These are phyloP conservation scores for Nymphalis polychloros DNA, from an alignment of 2,888 invertebrate species.

Conservation along the genomic window DNA sequence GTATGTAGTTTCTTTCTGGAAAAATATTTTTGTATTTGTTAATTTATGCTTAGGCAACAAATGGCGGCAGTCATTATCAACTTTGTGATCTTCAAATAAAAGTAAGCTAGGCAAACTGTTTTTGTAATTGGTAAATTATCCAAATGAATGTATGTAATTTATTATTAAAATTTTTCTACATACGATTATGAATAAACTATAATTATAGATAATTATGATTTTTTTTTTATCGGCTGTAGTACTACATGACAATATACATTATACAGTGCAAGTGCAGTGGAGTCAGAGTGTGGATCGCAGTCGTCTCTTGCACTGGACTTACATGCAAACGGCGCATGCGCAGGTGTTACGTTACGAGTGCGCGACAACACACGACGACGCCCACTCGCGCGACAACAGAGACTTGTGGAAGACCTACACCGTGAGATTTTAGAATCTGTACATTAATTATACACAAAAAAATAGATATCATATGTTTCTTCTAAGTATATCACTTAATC, in stretches of 20 bases:
- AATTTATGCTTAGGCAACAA: too few relatives aligned
- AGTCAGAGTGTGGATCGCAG: slow-evolving; percentile 82
- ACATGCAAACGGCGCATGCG: slow-evolving; percentile 81
- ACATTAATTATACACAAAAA: too few relatives aligned
- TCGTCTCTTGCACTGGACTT: slow-evolving; percentile 89
- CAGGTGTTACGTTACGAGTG: slow-evolving; percentile 81
- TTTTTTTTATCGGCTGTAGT: background rate
- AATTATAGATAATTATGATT: background rate
- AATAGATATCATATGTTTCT: too few relatives aligned
- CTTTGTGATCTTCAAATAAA: too few relatives aligned
- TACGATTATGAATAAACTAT: too few relatives aligned
- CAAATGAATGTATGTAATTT: too few relatives aligned
- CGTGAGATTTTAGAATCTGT: slow-evolving; percentile 49
- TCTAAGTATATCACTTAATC: too few relatives aligned
- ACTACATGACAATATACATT: background rate
- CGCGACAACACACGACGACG: slow-evolving; percentile 87
- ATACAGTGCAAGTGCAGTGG: slow-evolving; percentile 69
- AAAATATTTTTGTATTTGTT: background rate
- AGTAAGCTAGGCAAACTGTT: too few relatives aligned
- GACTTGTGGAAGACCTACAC: slow-evolving; percentile 85
- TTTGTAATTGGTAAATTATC: too few relatives aligned
- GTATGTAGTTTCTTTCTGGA: slow-evolving; percentile 8
- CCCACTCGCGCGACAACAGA: slow-evolving; percentile 88
- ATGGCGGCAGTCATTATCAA: too few relatives aligned
- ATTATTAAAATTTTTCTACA: too few relatives aligned